phyloP scores from a whole-genome alignment of 37 sponge, comb jelly and placozoan species.

The Ianthella basta region DNA sequence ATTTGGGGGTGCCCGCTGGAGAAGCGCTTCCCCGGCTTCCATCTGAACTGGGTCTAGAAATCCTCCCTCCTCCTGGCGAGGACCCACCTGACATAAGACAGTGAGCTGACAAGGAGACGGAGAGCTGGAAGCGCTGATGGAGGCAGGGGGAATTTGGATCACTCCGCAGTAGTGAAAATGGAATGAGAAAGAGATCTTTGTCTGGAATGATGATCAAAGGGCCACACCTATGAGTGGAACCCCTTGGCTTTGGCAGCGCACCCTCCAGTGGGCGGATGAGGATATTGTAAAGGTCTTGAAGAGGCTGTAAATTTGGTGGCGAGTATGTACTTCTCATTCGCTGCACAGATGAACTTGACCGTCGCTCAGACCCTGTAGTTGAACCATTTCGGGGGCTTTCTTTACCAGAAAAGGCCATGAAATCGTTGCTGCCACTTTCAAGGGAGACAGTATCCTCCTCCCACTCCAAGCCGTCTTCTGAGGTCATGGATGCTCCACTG shows the following conservation, averaged over 20 bases:
- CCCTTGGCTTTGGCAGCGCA: slow-evolving; percentile 68
- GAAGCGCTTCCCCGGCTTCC: neutral
- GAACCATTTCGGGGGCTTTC: slow-evolving; percentile 7
- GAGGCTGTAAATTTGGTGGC: slow-evolving; percentile 67
- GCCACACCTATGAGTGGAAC: slow-evolving; percentile 18
- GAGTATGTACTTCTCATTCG: slow-evolving; percentile 8
- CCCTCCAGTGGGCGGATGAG: slow-evolving; percentile 85
- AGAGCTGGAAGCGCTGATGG: slow-evolving; percentile 75
- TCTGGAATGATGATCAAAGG: slow-evolving; percentile 78
- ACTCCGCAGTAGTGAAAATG: slow-evolving; percentile 80
- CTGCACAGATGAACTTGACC: neutral
- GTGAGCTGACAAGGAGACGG: slow-evolving; percentile 69
- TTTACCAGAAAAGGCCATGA: neutral
- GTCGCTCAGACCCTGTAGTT: neutral
- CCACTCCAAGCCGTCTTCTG: slow-evolving; percentile 60
- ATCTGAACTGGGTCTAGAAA: neutral
- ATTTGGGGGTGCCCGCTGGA: neutral
- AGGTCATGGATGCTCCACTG: slow-evolving; percentile 61
- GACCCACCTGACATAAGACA: slow-evolving; percentile 39
- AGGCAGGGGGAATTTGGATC: slow-evolving; percentile 55
- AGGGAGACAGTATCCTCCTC: slow-evolving; percentile 67
- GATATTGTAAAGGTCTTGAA: slow-evolving; percentile 84
- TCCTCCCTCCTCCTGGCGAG: neutral
- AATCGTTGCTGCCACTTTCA: slow-evolving; percentile 31
- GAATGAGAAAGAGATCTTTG: slow-evolving; percentile 91